Base-by-base conservation (phyloP, 2,113 vertebrate genomes). In the Bujurquina vittata region DNA sequence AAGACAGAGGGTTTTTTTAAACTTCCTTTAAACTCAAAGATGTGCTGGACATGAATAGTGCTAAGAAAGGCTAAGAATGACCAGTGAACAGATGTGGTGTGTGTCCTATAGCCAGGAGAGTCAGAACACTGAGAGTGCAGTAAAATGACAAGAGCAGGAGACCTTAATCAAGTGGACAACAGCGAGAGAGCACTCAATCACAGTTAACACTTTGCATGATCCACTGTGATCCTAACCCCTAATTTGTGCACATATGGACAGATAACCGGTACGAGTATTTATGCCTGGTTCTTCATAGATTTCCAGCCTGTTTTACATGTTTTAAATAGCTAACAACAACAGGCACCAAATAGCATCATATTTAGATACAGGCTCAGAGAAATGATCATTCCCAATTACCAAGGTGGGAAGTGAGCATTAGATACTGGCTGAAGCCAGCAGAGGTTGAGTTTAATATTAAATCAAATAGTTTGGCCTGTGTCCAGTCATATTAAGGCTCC, bases 391-490 rank as follows among this genome's bases (percentile, higher is more conserved):
- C 78, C 29, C 35, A 33, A 46, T 40, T 31, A 17, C 22, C 22
- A 55, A 8, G 26, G 43, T 83, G 79, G 69, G 81, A 84, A 78
- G 63, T 54, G 4, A 57, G 55, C 60, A 74, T 8, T 60, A 87
- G 91, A 87, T 63, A 83, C 12, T 87, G 60, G 61, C 55, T 33
- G 40, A 84, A 58, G 35, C 46, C 57, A 56, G 57, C 43, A 40
- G 46, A 72, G 63, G 29, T 43, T 56, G 14, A 59, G 65, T 82
- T 86, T 86, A 86, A 81, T 81, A 35, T 83, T 85, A 54, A 85
- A 72, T 58, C 80, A 61, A 20, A 79, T 63, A 54, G 37, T 61
- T 33, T 85, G 76, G 73, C 43, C 74, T 5, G n/a, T 15, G 37
- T 59, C 74, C 80, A 75, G 17, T 4, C 49, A 72, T 79, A 55